Conservation (phyloP, 2,797 vertebrate species). For the Hydrocynus forskahlii region DNA sequence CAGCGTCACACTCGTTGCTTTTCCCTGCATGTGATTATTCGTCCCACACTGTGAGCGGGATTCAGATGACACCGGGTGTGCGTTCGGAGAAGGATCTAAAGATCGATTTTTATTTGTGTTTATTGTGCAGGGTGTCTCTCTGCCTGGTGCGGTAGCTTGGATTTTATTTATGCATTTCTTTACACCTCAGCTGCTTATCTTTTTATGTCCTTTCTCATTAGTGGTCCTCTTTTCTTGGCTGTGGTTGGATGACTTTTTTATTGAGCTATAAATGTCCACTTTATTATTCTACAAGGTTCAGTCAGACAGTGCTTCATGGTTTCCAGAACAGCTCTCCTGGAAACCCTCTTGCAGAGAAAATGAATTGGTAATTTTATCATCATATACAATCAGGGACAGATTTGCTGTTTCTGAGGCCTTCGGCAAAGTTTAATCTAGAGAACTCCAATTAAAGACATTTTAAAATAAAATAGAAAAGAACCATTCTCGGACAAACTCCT, state of each 20-base stretch:
- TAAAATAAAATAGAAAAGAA: too few species aligned
- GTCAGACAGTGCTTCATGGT: background rate
- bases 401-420: too few species aligned
- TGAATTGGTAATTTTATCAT: too few species aligned
- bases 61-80: background rate
- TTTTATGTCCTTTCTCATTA: background rate
- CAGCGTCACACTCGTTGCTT: too few species aligned
- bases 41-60: background rate
- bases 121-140: too few species aligned
- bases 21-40: background rate
- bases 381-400: too few species aligned
- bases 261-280: background rate
- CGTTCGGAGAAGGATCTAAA: background rate
- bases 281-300: background rate
- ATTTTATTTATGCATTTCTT: background rate
- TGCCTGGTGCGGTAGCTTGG: background rate
- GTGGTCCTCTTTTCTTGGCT: background rate
- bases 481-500: too few species aligned
- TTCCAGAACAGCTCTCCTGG: background rate
- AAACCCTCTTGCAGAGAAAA: background rate
- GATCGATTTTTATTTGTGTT: background rate
- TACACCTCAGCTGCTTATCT: background rate
- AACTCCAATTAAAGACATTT: too few species aligned
- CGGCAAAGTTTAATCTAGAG: too few species aligned
- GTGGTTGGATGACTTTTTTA: background rate